Evolutionary conservation across 2,888 invertebrate species (phyloP).

Genomic region (Anticlea derivata): DNA sequence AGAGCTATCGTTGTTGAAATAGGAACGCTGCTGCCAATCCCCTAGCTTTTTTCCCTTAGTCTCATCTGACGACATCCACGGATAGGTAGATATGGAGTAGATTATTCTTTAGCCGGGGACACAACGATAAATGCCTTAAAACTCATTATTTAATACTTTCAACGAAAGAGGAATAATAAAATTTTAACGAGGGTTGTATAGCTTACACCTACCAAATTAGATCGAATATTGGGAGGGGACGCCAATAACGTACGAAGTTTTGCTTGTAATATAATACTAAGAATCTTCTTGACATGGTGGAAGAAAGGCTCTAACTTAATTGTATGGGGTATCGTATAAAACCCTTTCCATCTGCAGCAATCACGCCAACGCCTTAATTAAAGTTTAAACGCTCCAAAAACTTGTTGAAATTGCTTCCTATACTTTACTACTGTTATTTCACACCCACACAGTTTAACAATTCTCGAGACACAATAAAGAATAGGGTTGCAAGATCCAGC

Average conservation of each 20-base stretch:
- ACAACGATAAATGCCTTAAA: too few relatives aligned
- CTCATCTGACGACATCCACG: too few relatives aligned
- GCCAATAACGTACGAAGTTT: not conserved
- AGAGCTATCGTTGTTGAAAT: too few relatives aligned
- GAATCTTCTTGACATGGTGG: too few relatives aligned
- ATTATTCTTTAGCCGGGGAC: too few relatives aligned
- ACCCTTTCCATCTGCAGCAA: not conserved
- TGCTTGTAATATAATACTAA: too few relatives aligned
- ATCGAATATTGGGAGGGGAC: not conserved
- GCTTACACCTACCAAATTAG: not conserved
- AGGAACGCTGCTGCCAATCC: too few relatives aligned
- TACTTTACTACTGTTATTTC: conserved; percentile 19
- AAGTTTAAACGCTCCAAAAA: conserved; percentile 20
- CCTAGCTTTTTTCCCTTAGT: too few relatives aligned
- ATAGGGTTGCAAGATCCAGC: not conserved
- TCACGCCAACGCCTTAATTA: conserved; percentile 16
- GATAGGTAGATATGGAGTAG: too few relatives aligned
- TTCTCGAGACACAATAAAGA: conserved; percentile 7
- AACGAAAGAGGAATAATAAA: too few relatives aligned
- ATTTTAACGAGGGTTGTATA: too few relatives aligned
- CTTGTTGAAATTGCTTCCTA: conserved; percentile 10
- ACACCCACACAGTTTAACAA: conserved; percentile 22
- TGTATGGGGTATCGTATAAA: not conserved
- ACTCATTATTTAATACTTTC: too few relatives aligned
- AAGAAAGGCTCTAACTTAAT: not conserved